Conservation (phyloP, 2,113 vertebrate genomes). For the Boulengeromyrus knoepffleri region DNA sequence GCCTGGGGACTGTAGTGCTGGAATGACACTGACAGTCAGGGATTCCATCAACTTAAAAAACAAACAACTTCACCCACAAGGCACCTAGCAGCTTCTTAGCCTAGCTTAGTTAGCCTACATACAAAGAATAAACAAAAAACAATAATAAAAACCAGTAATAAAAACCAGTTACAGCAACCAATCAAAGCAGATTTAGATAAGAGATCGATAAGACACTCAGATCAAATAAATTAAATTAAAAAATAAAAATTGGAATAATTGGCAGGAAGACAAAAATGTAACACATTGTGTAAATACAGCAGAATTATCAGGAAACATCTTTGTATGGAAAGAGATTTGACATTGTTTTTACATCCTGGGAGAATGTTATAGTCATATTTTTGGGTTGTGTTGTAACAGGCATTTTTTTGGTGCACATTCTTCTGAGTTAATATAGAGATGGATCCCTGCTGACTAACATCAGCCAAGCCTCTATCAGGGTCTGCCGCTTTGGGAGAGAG, state of each 20-base stretch:
- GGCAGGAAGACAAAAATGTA: neutral
- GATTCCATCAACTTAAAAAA: neutral
- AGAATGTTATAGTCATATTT: neutral
- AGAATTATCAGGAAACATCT: neutral
- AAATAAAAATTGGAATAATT: neutral
- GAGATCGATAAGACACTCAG: neutral
- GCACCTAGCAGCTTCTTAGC: neutral
- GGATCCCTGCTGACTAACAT: neutral
- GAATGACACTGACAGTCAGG: neutral
- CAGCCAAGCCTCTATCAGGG: neutral
- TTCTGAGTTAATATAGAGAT: neutral
- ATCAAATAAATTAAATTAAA: neutral
- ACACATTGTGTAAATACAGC: neutral
- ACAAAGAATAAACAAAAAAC: neutral
- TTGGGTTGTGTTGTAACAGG: neutral
- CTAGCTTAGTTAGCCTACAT: neutral
- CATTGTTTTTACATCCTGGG: neutral
- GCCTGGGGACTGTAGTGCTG: neutral
- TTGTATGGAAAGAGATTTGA: neutral
- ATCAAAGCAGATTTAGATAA: neutral
- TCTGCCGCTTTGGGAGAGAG: conserved; percentile 20
- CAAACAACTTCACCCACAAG: neutral
- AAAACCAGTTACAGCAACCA: neutral
- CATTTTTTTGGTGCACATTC: neutral
- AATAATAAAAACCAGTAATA: neutral